Conservation (phyloP, 2,797 vertebrate genomes). For the Psittacula echo region DNA sequence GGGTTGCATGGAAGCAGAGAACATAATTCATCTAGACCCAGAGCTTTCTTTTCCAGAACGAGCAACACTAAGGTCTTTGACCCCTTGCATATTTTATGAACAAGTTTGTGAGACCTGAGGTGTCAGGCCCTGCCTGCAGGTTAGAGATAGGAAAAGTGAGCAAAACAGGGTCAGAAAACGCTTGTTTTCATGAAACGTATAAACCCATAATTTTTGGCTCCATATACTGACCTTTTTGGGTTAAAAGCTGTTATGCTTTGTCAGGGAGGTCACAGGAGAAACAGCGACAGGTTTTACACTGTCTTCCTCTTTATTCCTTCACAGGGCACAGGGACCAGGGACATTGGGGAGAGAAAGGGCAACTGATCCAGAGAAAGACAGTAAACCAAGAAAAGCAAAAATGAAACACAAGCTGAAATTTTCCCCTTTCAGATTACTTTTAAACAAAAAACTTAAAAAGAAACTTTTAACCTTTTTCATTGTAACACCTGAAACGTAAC, state of each 20-base stretch:
- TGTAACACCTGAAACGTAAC: neutral
- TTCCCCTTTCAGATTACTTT: neutral
- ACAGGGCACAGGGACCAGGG: neutral
- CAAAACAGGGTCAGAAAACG: neutral
- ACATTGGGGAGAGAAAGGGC: too few species aligned
- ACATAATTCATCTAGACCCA: neutral
- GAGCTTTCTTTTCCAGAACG: neutral
- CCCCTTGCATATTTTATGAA: neutral
- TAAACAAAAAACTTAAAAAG: neutral
- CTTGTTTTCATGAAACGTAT: neutral
- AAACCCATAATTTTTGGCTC: neutral
- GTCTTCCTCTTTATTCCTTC: too few species aligned
- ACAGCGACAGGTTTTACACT: neutral
- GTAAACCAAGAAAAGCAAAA: neutral
- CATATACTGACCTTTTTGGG: neutral
- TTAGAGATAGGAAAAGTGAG: neutral
- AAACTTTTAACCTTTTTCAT: neutral
- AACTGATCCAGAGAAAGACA: neutral
- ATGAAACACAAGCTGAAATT: neutral
- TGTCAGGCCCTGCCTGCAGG: neutral
- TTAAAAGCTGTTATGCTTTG: neutral
- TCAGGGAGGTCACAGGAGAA: neutral
- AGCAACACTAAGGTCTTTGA: neutral
- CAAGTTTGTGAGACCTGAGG: neutral
- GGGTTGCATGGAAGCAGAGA: neutral